Evolutionary conservation across 2,888 invertebrate genomes (phyloP), one percentile per base, ranked within the genome.

Genomic region (Timema cristinae): DNA sequence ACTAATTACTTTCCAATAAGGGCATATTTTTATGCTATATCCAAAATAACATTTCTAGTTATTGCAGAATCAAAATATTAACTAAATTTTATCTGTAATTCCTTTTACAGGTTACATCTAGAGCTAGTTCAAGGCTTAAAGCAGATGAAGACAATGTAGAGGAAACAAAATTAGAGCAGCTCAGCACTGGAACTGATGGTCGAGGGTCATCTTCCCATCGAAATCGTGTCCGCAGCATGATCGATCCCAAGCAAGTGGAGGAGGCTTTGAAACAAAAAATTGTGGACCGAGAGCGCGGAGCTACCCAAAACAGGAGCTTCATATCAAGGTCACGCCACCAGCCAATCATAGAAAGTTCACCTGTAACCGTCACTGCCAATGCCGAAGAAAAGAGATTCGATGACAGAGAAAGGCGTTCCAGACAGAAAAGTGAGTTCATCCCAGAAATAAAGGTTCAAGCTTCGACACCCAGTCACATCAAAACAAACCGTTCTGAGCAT

Each of bases 401-500:
- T 32, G 32, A 32, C 32, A 32, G 32, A 32, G 32, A 32, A 32
- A 48, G 59, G 6, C 54, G 50, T 16, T 51, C 73, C 0, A 51
- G 68, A 15, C 71, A 67, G 71, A 77, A 76, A 72, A 77, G 69
- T 74, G 78, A 80, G 52, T 82, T 82, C 67, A 81, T 82, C 13
- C 81, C 83, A 0, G 84, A 83, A 66, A 84, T 87, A 50, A 85
- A 84, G 74, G 83, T 86, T 0, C 86, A 86, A 80, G 85, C 85
- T 50, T 77, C 81, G 74, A 81, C 80, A 73, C 81, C 80, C 68
- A 79, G 77, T 70, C 83, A 81, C 2, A 16, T 66, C 32, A 49
- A 52, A 61, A 66, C 51, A 51, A 61, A 16, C 49, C 49, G 69
- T 7, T 63, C 68, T 72, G 91, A 91, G 75, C 89, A 89, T 75